Percentiles rank a stretch among this genome's conserved stretches.
These are phyloP conservation scores for Megastigmus dorsalis DNA, from an alignment of 2,888 invertebrate species.

Conservation along the genomic window DNA sequence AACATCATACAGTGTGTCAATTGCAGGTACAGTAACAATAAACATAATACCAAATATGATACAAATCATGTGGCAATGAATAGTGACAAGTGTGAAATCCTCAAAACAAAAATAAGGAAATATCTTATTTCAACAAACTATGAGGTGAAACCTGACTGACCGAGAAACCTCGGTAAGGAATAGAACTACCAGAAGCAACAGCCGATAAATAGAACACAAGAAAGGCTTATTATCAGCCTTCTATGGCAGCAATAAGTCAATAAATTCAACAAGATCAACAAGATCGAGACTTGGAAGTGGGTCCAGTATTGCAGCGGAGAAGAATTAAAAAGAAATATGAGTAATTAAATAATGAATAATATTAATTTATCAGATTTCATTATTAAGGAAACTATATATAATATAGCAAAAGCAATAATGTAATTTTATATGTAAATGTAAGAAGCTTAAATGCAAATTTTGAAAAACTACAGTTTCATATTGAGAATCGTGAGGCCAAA, in stretches of 20 bases:
- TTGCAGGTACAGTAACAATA: background rate
- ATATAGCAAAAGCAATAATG: too few relatives aligned
- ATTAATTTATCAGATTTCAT: too few relatives aligned
- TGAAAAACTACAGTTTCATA: background rate
- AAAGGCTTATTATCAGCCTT: too few relatives aligned
- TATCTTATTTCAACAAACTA: background rate
- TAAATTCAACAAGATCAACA: too few relatives aligned
- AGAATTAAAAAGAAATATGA: too few relatives aligned
- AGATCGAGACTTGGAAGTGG: too few relatives aligned
- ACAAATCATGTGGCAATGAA: background rate
- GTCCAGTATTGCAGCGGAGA: too few relatives aligned
- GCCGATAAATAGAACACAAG: too few relatives aligned
- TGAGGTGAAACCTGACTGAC: background rate
- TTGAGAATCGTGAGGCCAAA: background rate
- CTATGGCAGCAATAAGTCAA: too few relatives aligned
- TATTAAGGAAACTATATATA: too few relatives aligned
- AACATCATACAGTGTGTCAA: background rate
- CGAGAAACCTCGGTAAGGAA: background rate
- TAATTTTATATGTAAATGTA: background rate
- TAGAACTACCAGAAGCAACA: too few relatives aligned
- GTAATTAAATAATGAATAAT: background rate
- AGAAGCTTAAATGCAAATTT: conserved; percentile 23
- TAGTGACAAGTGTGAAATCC: background rate
- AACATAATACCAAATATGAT: background rate
- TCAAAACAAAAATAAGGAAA: background rate